phyloP scores from a whole-genome alignment of 2,113 vertebrate species.

The Onychostoma macrolepis region DNA sequence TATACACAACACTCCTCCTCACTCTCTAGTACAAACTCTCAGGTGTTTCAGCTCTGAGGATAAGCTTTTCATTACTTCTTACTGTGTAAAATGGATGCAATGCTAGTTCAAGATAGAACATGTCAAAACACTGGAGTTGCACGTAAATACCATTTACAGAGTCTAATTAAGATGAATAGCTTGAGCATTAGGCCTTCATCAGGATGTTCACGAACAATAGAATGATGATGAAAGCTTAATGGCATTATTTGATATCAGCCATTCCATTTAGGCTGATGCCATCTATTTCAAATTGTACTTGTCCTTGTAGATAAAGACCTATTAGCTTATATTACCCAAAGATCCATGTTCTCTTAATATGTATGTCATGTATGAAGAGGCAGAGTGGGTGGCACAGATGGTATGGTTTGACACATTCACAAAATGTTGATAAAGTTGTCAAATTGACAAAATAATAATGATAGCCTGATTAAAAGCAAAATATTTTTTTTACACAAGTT shows the following conservation, averaged over 20 bases:
- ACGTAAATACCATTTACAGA: constrained; percentile 22
- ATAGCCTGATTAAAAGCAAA: constrained; percentile 36
- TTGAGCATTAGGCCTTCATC: constrained; percentile 9
- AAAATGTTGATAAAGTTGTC: constrained; percentile 6
- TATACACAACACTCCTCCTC: neutral
- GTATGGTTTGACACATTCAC: neutral
- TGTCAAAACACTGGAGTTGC: constrained; percentile 13
- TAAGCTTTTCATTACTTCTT: constrained; percentile 18
- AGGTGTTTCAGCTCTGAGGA: neutral
- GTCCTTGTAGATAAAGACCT: constrained; percentile 7
- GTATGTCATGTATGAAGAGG: neutral
- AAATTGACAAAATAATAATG: constrained; percentile 41
- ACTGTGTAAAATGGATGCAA: constrained; percentile 13
- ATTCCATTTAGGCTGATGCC: neutral
- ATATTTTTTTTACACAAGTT: constrained; percentile 8
- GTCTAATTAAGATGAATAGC: constrained; percentile 26
- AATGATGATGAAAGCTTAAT: constrained; percentile 1
- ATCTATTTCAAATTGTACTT: constrained; percentile 10
- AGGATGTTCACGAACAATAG: neutral
- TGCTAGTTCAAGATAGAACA: neutral
- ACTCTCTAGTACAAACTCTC: constrained; percentile 6
- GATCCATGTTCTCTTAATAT: neutral
- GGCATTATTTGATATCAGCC: neutral
- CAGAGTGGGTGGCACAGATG: neutral
- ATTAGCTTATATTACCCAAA: constrained; percentile 30